A percentile compares a stretch with the other conserved stretches of the same genome.
Evolutionary conservation across 1,140 invertebrate genomes (phyloP).

Genomic region (Listronotus oregonensis): DNA sequence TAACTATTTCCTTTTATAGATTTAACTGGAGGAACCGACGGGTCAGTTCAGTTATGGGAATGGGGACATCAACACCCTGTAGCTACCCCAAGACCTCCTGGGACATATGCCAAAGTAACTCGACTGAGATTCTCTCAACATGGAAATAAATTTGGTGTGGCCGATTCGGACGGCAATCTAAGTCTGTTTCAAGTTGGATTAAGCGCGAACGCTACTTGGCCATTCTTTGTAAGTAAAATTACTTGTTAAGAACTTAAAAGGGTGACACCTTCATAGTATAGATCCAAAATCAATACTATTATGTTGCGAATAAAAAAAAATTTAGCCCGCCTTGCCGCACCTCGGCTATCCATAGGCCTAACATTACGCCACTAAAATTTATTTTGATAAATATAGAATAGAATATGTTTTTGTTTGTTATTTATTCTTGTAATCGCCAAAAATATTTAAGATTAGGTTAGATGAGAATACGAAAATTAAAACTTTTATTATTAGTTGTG

Average conservation of each 20-base stretch:
- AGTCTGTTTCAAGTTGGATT: slow-evolving; percentile 94
- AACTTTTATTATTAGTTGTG: too few species aligned
- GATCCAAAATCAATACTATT: too few species aligned
- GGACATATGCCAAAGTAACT: slow-evolving; percentile 92
- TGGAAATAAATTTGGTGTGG: slow-evolving; percentile 97
- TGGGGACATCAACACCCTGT: slow-evolving; percentile 93
- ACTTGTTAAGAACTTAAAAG: neutral
- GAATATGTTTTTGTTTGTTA: too few species aligned
- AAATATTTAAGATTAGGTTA: too few species aligned
- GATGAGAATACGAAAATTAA: too few species aligned
- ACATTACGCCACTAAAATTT: too few species aligned
- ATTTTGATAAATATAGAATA: too few species aligned
- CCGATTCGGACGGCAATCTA: slow-evolving; percentile 88
- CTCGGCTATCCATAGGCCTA: too few species aligned
- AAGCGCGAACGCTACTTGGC: slow-evolving; percentile 78
- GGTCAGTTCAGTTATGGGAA: slow-evolving; percentile 96
- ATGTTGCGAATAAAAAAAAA: neutral
- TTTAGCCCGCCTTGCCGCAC: neutral
- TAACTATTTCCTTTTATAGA: slow-evolving; percentile 68
- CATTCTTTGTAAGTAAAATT: slow-evolving; percentile 88
- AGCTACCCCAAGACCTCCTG: slow-evolving; percentile 84
- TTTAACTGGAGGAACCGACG: slow-evolving; percentile 95
- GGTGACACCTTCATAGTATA: too few species aligned
- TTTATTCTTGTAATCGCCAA: too few species aligned
- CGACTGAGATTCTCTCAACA: slow-evolving; percentile 93